phyloP scores from a whole-genome alignment of 2,888 invertebrate species.

The Platypus cylindrus region DNA sequence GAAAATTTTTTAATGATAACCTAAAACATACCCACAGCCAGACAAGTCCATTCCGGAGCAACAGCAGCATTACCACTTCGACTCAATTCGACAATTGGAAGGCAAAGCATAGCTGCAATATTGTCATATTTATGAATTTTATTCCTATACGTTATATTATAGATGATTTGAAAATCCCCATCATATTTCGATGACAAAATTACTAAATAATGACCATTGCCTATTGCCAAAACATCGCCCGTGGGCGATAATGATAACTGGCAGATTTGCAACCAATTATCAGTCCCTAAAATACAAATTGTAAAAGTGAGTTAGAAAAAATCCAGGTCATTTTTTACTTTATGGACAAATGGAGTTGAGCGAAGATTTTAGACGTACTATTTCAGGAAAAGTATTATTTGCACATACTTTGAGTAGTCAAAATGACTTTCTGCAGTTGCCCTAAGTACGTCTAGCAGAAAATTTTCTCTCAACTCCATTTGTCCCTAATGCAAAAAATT shows the following conservation, averaged over 20 bases:
- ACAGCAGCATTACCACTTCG: slow-evolving; percentile 32
- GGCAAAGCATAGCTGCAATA: slow-evolving; percentile 37
- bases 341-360: too few species aligned
- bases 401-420: too few species aligned
- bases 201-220: slow-evolving; percentile 50
- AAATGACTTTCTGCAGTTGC: too few species aligned
- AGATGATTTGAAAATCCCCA: slow-evolving; percentile 43
- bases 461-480: too few species aligned
- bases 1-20: not conserved
- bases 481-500: too few species aligned
- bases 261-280: slow-evolving; percentile 56
- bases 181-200: slow-evolving; percentile 58
- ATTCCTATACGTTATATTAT: slow-evolving; percentile 45
- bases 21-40: slow-evolving; percentile 45
- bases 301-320: too few species aligned
- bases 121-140: slow-evolving; percentile 40
- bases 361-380: too few species aligned
- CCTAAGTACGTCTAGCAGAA: too few species aligned
- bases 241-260: slow-evolving; percentile 57
- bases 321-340: too few species aligned
- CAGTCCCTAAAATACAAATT: slow-evolving; percentile 29
- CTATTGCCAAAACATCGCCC: slow-evolving; percentile 57
- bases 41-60: slow-evolving; percentile 86
- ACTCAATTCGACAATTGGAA: slow-evolving; percentile 35
- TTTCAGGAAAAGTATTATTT: too few species aligned